Percentiles rank a stretch among this genome's conserved stretches.
Evolutionary conservation across 2,797 vertebrate species (phyloP).

Genomic region (Acanthiza pusilla): DNA sequence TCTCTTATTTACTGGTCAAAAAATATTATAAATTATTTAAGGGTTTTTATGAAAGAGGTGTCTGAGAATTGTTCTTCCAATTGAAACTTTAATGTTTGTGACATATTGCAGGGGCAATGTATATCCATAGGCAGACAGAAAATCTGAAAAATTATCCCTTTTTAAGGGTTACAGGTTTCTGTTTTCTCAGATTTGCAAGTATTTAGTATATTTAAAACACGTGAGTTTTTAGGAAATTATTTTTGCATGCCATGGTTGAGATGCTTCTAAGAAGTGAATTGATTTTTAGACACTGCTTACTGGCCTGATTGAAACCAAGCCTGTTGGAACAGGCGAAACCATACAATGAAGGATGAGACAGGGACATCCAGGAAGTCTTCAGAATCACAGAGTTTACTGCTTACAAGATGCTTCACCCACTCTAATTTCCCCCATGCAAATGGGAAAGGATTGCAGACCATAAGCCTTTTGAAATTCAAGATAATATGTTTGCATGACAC

Average conservation of each 20-base stretch:
- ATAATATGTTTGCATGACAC: neutral
- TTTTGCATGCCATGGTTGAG: neutral
- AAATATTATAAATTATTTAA: slow-evolving; percentile 63
- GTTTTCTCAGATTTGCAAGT: neutral
- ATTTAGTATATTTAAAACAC: neutral
- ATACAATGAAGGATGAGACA: neutral
- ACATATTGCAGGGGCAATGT: slow-evolving; percentile 2
- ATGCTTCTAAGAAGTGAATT: neutral
- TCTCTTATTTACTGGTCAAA: slow-evolving; percentile 66
- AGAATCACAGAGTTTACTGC: neutral
- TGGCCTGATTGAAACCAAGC: neutral
- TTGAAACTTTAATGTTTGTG: slow-evolving; percentile 56
- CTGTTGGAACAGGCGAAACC: neutral
- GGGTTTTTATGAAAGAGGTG: slow-evolving; percentile 58
- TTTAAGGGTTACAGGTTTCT: slow-evolving; percentile 10
- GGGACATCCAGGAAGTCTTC: neutral
- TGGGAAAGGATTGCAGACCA: neutral
- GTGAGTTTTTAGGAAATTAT: neutral
- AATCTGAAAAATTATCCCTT: neutral
- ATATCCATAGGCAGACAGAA: neutral
- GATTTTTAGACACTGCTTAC: neutral
- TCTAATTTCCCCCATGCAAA: neutral
- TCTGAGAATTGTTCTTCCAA: slow-evolving; percentile 59
- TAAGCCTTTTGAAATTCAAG: neutral
- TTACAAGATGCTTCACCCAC: neutral